Conservation (phyloP, 2,888 invertebrate species). For the Microplitis manilae region DNA sequence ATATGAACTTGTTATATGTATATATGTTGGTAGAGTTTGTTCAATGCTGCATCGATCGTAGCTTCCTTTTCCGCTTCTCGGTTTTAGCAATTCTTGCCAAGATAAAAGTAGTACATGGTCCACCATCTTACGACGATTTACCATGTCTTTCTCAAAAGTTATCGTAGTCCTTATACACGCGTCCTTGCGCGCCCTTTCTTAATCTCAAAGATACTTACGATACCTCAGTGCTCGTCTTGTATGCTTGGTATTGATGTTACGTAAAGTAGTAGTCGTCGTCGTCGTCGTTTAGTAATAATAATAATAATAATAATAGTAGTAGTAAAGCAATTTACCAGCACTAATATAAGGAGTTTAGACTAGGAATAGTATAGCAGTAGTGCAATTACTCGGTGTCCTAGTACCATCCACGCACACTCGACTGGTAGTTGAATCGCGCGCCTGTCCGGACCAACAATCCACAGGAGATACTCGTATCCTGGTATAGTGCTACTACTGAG, state of each 20-base stretch:
- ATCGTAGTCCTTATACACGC: too few species aligned
- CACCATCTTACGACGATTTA: not conserved
- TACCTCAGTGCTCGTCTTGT: too few species aligned
- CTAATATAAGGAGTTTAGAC: not conserved
- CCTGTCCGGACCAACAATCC: not conserved
- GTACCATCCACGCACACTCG: conserved; percentile 1
- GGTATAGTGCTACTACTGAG: not conserved
- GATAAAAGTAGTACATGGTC: not conserved
- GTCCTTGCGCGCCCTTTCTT: not conserved
- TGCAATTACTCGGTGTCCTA: not conserved
- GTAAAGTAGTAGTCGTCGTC: too few species aligned
- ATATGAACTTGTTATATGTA: conserved; percentile 10
- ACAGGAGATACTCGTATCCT: not conserved
- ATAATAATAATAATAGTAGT: too few species aligned
- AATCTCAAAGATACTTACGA: not conserved
- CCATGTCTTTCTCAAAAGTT: not conserved
- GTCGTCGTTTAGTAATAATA: too few species aligned
- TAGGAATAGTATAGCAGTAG: not conserved
- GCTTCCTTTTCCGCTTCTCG: conserved; percentile 9
- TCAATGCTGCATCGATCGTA: conserved; percentile 50
- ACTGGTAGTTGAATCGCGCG: not conserved
- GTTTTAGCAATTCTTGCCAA: not conserved
- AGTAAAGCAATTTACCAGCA: not conserved
- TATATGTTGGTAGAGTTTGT: conserved; percentile 40
- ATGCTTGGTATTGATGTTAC: too few species aligned